phyloP scores from a whole-genome alignment of 2,888 invertebrate species.

The Tetheella fluctuosa region DNA sequence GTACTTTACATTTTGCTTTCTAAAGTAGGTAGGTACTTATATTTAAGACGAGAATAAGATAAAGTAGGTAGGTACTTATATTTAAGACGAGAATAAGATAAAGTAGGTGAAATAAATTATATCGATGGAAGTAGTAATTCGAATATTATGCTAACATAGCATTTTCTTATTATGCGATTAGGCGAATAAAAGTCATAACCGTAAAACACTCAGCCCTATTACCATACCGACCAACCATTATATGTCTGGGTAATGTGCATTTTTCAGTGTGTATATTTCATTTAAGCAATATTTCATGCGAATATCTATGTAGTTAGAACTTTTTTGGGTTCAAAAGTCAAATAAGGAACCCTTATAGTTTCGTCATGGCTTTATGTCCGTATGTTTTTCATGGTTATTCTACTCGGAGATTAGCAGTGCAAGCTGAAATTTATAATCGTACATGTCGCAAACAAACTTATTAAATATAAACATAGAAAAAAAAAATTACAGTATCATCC shows the following conservation, averaged over 20 bases:
- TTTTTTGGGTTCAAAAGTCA: no score
- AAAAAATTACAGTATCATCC: no score
- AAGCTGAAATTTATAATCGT: no score
- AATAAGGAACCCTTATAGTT: no score
- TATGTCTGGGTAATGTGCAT: conserved; percentile 64
- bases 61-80: conserved; percentile 11
- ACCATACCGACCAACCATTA: conserved; percentile 11
- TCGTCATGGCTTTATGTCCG: no score
- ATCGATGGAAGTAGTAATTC: conserved; percentile 30
- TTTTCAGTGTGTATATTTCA: conserved; percentile 25
- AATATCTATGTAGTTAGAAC: neutral
- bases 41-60: conserved; percentile 1
- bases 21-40: conserved; percentile 23
- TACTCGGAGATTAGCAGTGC: no score
- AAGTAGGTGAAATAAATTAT: conserved; percentile 24
- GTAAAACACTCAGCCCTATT: conserved; percentile 63
- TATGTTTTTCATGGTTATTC: no score
- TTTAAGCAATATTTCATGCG: neutral
- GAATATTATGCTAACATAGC: conserved; percentile 57
- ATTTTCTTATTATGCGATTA: conserved; percentile 56
- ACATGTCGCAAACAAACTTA: no score
- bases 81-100: conserved; percentile 1
- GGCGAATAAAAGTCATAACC: conserved; percentile 55
- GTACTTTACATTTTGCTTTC: conserved; percentile 52
- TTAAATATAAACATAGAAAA: no score